These are phyloP conservation scores for Thunnus albacares DNA, from an alignment of 2,797 vertebrate species.

Conservation along the genomic window DNA sequence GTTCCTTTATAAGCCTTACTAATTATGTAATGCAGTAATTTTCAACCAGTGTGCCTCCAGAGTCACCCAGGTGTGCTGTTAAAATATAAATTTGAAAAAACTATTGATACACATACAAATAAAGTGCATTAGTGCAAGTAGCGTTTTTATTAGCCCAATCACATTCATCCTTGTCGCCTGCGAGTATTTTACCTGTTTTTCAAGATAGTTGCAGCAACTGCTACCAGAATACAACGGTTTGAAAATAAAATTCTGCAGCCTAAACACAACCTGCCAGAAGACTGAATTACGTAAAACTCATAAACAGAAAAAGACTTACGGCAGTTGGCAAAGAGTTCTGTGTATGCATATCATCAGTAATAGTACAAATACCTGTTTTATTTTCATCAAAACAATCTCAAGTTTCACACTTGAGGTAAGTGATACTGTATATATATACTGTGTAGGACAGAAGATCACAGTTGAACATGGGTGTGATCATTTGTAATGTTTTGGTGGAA, in stretches of 20 bases:
- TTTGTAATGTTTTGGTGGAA: background rate
- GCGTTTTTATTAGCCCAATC: slow-evolving; percentile 26
- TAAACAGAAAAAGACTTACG: slow-evolving; percentile 1
- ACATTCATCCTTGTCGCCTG: slow-evolving; percentile 2
- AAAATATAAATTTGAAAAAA: background rate
- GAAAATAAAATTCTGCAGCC: slow-evolving; percentile 10
- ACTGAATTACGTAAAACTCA: background rate
- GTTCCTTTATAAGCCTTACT: slow-evolving; percentile 32
- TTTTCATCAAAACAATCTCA: slow-evolving; percentile 56
- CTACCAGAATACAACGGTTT: background rate
- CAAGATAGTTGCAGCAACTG: background rate
- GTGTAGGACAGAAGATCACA: slow-evolving; percentile 10
- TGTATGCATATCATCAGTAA: slow-evolving; percentile 13
- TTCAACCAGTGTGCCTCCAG: background rate
- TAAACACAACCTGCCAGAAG: background rate
- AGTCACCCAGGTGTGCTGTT: background rate
- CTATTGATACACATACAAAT: slow-evolving; percentile 1
- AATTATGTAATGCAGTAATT: slow-evolving; percentile 24
- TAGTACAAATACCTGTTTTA: slow-evolving; percentile 43
- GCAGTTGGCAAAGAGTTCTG: slow-evolving; percentile 7
- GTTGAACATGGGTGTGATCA: slow-evolving; percentile 28
- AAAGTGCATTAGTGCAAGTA: slow-evolving; percentile 11
- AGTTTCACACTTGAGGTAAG: slow-evolving; percentile 41
- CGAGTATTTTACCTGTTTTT: slow-evolving; percentile 15
- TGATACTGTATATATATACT: slow-evolving; percentile 15